These are phyloP conservation scores for Lycorma delicatula DNA, from an alignment of 1,140 invertebrate genomes.

Conservation along the genomic window DNA sequence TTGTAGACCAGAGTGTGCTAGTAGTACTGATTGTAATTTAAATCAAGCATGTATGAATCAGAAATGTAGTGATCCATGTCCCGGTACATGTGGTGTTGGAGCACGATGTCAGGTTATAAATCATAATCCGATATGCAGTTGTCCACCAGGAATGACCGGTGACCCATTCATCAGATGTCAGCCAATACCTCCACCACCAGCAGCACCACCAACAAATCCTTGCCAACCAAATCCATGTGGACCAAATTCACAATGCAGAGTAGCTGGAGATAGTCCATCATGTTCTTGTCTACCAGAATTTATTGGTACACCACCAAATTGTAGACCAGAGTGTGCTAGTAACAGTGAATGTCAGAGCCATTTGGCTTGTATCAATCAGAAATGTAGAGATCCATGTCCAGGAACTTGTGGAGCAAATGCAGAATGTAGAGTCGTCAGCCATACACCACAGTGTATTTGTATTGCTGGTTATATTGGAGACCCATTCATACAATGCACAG, in stretches of 20 bases:
- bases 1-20: constrained; percentile 44
- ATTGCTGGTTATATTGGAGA: constrained; percentile 62
- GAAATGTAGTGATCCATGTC: constrained; percentile 47
- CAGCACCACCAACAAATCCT: constrained; percentile 33
- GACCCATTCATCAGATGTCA: constrained; percentile 45
- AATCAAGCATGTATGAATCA: constrained; percentile 42
- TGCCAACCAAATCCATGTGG: constrained; percentile 54
- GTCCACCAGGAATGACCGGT: constrained; percentile 41
- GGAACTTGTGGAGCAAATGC: constrained; percentile 65
- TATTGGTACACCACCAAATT: constrained; percentile 52
- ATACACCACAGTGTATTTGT: constrained; percentile 66
- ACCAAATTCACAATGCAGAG: constrained; percentile 50
- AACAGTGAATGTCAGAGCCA: constrained; percentile 56
- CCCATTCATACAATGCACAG: constrained; percentile 57
- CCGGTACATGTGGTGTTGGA: constrained; percentile 40
- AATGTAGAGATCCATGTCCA: constrained; percentile 56
- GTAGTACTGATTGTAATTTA: constrained; percentile 41
- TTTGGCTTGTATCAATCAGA: constrained; percentile 56
- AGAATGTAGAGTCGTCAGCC: constrained; percentile 62
- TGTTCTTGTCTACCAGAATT: constrained; percentile 55
- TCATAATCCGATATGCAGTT: constrained; percentile 49
- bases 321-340: constrained; percentile 54
- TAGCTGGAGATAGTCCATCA: constrained; percentile 49
- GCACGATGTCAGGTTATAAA: constrained; percentile 46
- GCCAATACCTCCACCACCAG: constrained; percentile 31